phyloP scores from a whole-genome alignment of 2,888 invertebrate genomes.

The Axea sp. region DNA sequence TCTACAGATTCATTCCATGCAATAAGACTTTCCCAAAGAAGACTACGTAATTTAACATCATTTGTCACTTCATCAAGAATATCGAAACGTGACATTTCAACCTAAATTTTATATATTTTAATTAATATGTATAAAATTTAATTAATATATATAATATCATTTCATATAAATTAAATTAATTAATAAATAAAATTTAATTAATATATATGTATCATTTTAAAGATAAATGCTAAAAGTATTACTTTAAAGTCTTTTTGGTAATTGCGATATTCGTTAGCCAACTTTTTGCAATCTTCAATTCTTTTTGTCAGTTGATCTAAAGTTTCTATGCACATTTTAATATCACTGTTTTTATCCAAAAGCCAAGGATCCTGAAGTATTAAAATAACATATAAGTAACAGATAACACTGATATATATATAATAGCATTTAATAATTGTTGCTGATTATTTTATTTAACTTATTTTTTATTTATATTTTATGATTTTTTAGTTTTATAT shows the following conservation, averaged over 20 bases:
- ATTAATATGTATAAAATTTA: too few species aligned
- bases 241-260: slow-evolving; percentile 93
- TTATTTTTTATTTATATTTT: too few species aligned
- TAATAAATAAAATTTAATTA: too few species aligned
- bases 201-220: too few species aligned
- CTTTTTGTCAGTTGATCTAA: slow-evolving; percentile 84
- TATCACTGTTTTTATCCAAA: slow-evolving; percentile 86
- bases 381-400: not conserved
- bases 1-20: slow-evolving; percentile 86
- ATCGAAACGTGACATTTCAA: slow-evolving; percentile 91
- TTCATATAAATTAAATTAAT: too few species aligned
- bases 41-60: slow-evolving; percentile 88
- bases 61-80: slow-evolving; percentile 89
- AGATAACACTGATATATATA: too few species aligned
- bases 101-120: slow-evolving; percentile 78
- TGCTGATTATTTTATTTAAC: too few species aligned
- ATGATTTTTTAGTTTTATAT: too few species aligned
- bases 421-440: too few species aligned
- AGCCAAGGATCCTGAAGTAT: slow-evolving; percentile 85
- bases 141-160: too few species aligned
- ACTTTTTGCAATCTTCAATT: slow-evolving; percentile 83
- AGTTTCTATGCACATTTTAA: slow-evolving; percentile 83
- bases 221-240: too few species aligned
- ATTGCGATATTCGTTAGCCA: slow-evolving; percentile 87
- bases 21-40: slow-evolving; percentile 89